A percentile compares a stretch with the other conserved stretches of the same genome.
phyloP scores from a whole-genome alignment of 2,888 invertebrate species.

The Cheilosia soror region DNA sequence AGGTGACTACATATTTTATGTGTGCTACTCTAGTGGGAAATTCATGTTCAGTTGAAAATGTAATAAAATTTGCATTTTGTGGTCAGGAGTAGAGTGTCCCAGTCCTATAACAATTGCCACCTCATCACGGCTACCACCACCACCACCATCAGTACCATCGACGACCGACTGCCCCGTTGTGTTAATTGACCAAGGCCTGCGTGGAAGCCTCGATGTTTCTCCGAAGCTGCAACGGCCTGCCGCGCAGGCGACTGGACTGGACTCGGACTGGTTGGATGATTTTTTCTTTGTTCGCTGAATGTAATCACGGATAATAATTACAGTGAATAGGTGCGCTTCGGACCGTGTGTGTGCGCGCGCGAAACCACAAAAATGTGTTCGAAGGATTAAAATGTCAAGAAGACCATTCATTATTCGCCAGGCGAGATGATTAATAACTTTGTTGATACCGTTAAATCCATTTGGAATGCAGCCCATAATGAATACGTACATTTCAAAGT shows the following conservation, averaged over 20 bases:
- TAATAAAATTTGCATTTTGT: conserved; percentile 72
- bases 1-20: conserved; percentile 15
- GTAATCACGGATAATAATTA: conserved; percentile 75
- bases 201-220: conserved; percentile 26
- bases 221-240: conserved; percentile 3
- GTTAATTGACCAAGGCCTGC: conserved; percentile 67
- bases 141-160: conserved; percentile 1
- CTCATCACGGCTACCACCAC: conserved; percentile 53
- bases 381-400: conserved; percentile 78
- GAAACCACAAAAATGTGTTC: conserved; percentile 77
- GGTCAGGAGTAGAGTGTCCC: conserved; percentile 65
- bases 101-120: conserved; percentile 70
- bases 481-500: conserved; percentile 41
- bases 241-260: conserved; percentile 21
- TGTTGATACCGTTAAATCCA: conserved; percentile 73
- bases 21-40: conserved; percentile 41
- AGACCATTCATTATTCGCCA: conserved; percentile 77
- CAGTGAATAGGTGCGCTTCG: conserved; percentile 74
- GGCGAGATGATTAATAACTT: conserved; percentile 74
- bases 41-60: conserved; percentile 37
- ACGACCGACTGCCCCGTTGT: conserved; percentile 29
- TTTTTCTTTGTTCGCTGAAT: conserved; percentile 64
- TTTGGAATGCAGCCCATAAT: conserved; percentile 66
- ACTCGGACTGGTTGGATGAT: conserved; percentile 50
- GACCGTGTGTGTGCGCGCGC: conserved; percentile 46